Percentiles rank a stretch among this genome's conserved stretches.
Conservation (phyloP, 2,113 vertebrate species). For the Oryzias woworae region DNA sequence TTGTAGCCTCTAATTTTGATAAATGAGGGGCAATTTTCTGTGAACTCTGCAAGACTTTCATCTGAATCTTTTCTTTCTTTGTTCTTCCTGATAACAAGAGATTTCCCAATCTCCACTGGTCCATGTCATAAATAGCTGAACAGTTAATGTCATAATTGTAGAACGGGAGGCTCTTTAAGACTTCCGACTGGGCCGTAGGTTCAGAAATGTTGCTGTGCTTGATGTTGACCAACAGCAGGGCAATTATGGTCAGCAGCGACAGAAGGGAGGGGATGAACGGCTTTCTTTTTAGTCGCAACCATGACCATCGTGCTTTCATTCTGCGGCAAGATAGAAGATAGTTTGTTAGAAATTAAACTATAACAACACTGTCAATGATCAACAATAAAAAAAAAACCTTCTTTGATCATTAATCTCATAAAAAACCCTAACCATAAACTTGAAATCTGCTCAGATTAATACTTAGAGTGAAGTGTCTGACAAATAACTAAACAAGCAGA, state of each 20-base stretch:
- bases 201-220: slow-evolving; percentile 61
- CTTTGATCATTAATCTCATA: too few relatives aligned
- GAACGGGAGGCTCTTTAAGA: slow-evolving; percentile 54
- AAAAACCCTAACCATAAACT: too few relatives aligned
- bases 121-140: slow-evolving; percentile 83
- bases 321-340: slow-evolving; percentile 65
- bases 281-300: slow-evolving; percentile 58
- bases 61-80: slow-evolving; percentile 81
- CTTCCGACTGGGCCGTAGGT: slow-evolving; percentile 48
- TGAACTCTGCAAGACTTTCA: slow-evolving; percentile 78
- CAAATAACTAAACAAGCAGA: too few relatives aligned
- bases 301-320: slow-evolving; percentile 76
- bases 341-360: not conserved
- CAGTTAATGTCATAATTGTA: slow-evolving; percentile 81
- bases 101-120: slow-evolving; percentile 87
- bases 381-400: too few relatives aligned
- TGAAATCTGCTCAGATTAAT: too few relatives aligned
- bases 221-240: slow-evolving; percentile 48
- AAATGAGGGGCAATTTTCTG: slow-evolving; percentile 72
- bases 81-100: slow-evolving; percentile 81
- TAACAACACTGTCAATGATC: too few relatives aligned
- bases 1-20: slow-evolving; percentile 42
- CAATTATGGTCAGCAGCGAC: slow-evolving; percentile 32
- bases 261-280: slow-evolving; percentile 30
- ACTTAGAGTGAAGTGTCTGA: too few relatives aligned